Base-by-base conservation (phyloP, 1,140 invertebrate genomes). In the Pissodes strobi region DNA sequence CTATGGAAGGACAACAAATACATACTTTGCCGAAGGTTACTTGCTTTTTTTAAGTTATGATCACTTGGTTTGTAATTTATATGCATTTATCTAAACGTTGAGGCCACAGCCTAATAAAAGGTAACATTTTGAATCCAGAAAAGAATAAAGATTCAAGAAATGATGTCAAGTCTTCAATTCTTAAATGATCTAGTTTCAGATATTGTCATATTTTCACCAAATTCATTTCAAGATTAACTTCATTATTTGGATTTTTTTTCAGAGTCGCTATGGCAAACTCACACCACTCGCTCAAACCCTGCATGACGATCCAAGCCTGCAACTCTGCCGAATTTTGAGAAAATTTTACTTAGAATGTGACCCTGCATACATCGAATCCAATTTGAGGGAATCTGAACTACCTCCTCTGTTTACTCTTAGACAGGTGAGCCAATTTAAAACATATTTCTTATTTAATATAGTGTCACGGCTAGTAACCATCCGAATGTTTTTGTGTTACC, bases 281-380 rank as follows among this genome's bases (percentile, higher is more conserved):
- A 97, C 94, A 21, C 87, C 91, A 23, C 80, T 97, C 66, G 91
- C 93, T 1, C 92, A 92, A 81, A 94, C 94, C 13, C 80, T 98
- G 9, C 92, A 95, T 79, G 94, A 97, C 79, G 95, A 98, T 83
- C 95, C 95, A 2, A 96, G 94, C 17, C 93, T 95, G 81, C 94
- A 97, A 79, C 82, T 98, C 66, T 92, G 94, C 76, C 90, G 87
- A 43, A 93, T 97, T 68, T 81, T 98, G 63, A 86, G 93, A 74
- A 88, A 92, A 70, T 94, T 95, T 76, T 86, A 95, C 45, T 79
- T 92, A 43, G 85, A 90, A 68, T 86, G 88, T 2, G 88, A 90
- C 65, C 81, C 91, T 0, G 79, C 83, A 5, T 84, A 85, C 9
- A 89, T 97, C 59, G 94, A 97, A 80, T 83, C 84, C 2, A 93